Evolutionary conservation across 2,888 invertebrate genomes (phyloP), one percentile per base, ranked within the genome.

Genomic region (Thecophora atra): DNA sequence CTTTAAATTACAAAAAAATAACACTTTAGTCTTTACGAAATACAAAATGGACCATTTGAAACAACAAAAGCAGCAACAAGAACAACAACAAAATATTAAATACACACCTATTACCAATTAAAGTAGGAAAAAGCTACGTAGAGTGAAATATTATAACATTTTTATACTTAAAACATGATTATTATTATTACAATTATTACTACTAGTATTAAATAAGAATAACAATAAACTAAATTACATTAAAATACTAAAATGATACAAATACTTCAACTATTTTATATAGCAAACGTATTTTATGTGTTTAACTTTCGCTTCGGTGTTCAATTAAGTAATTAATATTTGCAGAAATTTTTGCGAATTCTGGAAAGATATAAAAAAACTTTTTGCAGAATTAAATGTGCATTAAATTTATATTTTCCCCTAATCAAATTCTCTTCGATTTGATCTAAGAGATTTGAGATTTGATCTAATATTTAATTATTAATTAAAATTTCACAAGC

Each of bases 21-120:
- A 56, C 28, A 74, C 74, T 69, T 70, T 66, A 52, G 62, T 58
- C 47, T 62, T 15, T 30, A 69, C 58, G 21, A 37, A 65, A 28
- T 74, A 77, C 71, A 67, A 77, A 70, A 75, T 76, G 73, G 70
- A 76, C 64, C 65, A 65, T 30, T 56, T 51, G 30, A 63, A 54
- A 68, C 51, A 67, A 37, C 37, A 67, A 66, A 28, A 30, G 30
- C 28, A 54, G 51, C n/a, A 60, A 60, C 19, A 54, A 64, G 15
- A 64, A 47, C 26, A 64, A 64, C 51, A n/a, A 8, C 47, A 47
- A 17, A 47, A 47, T 64, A 64, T n/a, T 47, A 17, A 15, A 37
- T 21, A 24, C 19, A 54, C 13, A 54, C 3, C n/a, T 54, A 47
- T 44, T 11, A n/a, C 37, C 11, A 37, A n/a, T 47, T 15, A 56